Conservation (phyloP, 2,113 vertebrate species). For the Nannobrachium achirus region DNA sequence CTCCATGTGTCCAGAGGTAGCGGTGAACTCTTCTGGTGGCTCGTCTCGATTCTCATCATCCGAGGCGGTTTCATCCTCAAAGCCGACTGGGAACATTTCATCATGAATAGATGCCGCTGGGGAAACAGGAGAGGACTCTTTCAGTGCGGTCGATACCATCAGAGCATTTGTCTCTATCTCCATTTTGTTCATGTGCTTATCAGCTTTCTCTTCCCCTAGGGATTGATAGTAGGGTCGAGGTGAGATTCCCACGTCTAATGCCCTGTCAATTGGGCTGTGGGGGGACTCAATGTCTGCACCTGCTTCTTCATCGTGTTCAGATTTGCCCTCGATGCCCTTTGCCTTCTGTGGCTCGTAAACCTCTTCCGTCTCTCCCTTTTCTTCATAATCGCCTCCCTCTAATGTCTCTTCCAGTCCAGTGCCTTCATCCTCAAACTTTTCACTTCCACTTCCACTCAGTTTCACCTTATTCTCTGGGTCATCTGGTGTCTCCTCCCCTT, state of each 20-base stretch:
- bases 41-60: constrained; percentile 93
- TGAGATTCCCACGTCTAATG: no score
- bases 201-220: constrained; percentile 62
- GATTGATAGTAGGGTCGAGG: no score
- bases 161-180: constrained; percentile 78
- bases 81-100: constrained; percentile 85
- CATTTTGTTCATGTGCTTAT: constrained; percentile 69
- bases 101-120: constrained; percentile 88
- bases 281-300: constrained; percentile 79
- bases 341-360: constrained; percentile 83
- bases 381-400: constrained; percentile 90
- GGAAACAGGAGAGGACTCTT: constrained; percentile 81
- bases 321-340: constrained; percentile 50
- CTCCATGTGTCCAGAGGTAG: constrained; percentile 89
- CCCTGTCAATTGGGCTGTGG: no score
- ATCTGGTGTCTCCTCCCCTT: constrained; percentile 88
- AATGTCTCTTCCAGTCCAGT: constrained; percentile 90
- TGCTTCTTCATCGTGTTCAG: constrained; percentile 75
- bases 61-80: constrained; percentile 88
- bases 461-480: constrained; percentile 85
- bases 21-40: constrained; percentile 87
- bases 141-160: constrained; percentile 74
- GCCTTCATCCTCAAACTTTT: constrained; percentile 94
- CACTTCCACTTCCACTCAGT: constrained; percentile 80
- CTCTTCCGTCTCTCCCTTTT: constrained; percentile 92